phyloP scores from a whole-genome alignment of 2,888 invertebrate species.

The Tetragnatha montana region DNA sequence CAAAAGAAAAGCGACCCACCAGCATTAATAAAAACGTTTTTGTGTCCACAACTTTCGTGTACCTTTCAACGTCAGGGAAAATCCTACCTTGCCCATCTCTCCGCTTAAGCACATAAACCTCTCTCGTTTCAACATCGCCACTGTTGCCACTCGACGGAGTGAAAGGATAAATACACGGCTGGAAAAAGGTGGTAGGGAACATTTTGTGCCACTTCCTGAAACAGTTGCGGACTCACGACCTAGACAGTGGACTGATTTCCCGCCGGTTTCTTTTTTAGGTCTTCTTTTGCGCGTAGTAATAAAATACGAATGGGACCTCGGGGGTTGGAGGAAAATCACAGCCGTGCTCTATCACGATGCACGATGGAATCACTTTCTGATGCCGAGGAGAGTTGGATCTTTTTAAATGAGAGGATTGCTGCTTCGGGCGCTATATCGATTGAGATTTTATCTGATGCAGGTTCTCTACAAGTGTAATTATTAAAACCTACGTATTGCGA shows the following conservation, averaged over 20 bases:
- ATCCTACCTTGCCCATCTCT: conserved; percentile 1
- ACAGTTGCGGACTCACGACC: conserved; percentile 57
- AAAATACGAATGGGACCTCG: conserved; percentile 14
- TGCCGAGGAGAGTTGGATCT: conserved; percentile 5
- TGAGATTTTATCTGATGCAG: conserved; percentile 7
- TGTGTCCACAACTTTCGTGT: conserved; percentile 5
- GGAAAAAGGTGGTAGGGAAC: conserved; percentile 58
- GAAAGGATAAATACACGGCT: conserved; percentile 9
- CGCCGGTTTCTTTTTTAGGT: conserved; percentile 22
- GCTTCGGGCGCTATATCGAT: conserved; percentile 9
- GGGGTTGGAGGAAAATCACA: background rate
- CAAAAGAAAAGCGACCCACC: background rate
- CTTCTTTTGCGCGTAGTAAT: conserved; percentile 23
- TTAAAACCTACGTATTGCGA: conserved; percentile 8
- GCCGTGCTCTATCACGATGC: conserved; percentile 30
- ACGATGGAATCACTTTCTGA: conserved; percentile 35
- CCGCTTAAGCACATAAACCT: background rate
- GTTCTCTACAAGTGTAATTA: conserved; percentile 4
- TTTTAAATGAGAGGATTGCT: background rate
- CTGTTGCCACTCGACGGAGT: background rate
- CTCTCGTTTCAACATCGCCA: background rate
- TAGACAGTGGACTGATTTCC: conserved; percentile 36
- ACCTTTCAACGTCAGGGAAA: background rate
- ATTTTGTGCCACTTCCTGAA: conserved; percentile 59
- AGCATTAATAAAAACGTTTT: conserved; percentile 1